Percentiles rank a stretch among this genome's conserved stretches.
phyloP scores from a whole-genome alignment of 1,140 invertebrate genomes.

The Pogonomyrmex californicus region DNA sequence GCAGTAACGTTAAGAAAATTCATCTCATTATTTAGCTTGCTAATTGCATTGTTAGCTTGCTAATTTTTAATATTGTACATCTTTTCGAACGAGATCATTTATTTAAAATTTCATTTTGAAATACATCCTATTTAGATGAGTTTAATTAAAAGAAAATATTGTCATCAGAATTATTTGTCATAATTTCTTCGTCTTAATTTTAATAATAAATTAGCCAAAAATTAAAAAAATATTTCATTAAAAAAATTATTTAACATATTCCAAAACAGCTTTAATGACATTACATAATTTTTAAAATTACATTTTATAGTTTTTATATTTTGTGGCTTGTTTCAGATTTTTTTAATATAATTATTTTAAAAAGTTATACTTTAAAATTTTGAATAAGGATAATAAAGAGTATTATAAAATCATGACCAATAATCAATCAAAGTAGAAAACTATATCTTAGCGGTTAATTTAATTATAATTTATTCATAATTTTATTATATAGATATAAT shows the following conservation, averaged over 20 bases:
- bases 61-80: background rate
- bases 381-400: background rate
- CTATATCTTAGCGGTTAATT: slow-evolving; percentile 23
- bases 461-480: background rate
- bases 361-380: background rate
- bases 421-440: slow-evolving; percentile 20
- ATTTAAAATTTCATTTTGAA: slow-evolving; percentile 6
- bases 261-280: background rate
- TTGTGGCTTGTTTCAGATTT: background rate
- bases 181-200: background rate
- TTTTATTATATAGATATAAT: background rate
- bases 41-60: background rate
- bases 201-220: background rate
- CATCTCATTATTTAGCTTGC: background rate
- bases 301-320: background rate
- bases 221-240: background rate
- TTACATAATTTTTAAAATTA: background rate
- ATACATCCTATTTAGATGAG: background rate
- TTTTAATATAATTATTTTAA: background rate
- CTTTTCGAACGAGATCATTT: background rate
- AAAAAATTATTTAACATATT: background rate
- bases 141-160: background rate
- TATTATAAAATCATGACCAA: background rate
- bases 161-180: background rate
- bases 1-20: background rate